These are phyloP conservation scores for Propsilocerus akamusi DNA, from an alignment of 1,140 invertebrate species.

Conservation along the genomic window DNA sequence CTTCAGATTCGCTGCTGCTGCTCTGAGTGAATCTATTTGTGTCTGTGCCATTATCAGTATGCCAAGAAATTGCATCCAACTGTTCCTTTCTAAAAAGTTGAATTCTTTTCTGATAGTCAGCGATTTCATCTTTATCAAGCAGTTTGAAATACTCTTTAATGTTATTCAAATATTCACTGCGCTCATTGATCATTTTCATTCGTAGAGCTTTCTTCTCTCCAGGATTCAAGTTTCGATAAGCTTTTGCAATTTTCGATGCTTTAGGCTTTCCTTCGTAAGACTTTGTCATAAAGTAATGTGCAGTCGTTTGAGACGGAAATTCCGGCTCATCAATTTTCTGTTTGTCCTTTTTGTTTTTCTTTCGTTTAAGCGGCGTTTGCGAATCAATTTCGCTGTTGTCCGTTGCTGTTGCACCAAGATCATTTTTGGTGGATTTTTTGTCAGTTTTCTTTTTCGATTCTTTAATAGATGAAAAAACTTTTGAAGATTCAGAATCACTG, in stretches of 20 bases:
- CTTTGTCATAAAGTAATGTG: not conserved
- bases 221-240: not conserved
- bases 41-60: not conserved
- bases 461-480: no score
- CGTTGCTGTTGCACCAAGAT: no score
- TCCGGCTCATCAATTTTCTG: not conserved
- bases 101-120: not conserved
- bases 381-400: not conserved
- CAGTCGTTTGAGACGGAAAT: not conserved
- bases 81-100: not conserved
- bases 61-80: not conserved
- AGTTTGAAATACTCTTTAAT: no score
- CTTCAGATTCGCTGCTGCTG: not conserved
- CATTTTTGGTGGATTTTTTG: no score
- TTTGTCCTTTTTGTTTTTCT: not conserved
- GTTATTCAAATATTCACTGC: not conserved
- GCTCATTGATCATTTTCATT: not conserved
- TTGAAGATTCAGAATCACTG: no score
- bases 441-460: no score
- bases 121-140: no score
- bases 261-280: not conserved
- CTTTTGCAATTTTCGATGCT: not conserved
- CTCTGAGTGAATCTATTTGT: not conserved
- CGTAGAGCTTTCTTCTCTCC: not conserved
- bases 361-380: not conserved